Base-by-base conservation (phyloP, 2,888 invertebrate species). In the Idaea dimidiata region DNA sequence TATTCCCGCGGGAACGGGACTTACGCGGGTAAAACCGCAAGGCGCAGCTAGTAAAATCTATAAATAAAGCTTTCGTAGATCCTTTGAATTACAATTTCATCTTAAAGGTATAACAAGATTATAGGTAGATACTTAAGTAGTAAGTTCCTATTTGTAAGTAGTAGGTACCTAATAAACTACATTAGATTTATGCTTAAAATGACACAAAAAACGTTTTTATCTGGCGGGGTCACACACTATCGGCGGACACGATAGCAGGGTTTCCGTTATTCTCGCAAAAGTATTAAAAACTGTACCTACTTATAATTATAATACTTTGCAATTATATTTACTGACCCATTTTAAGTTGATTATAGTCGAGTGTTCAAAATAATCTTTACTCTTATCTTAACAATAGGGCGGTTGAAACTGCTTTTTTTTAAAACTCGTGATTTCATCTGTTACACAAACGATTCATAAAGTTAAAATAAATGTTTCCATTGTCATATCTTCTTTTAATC, bases 241-340 rank as follows among this genome's bases (percentile, higher is more conserved):
- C 79, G 73, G 77, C 86, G 83, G 84, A 82, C 82, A 78, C 77
- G 80, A 84, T 81, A 78, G 68, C 72, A 16, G 59, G 59, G 84
- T 82, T 88, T 88, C 88, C 88, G 88, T 79, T 77, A 72, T 62
- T 63, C 72, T 67, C 66, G 71, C 69, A 62, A 66, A 67, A 65
- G 67, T 43, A 43, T 69, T 70, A 71, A 72, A 65, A 69, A 72
- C 70, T 17, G 16, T 17, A 17, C 54, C 32, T 56, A n/a, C 16
- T 57, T 18, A 56, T 57, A 18, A 53, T 17, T n/a, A 32, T 16
- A 32, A 43, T 33, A 17, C 43, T 59, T 43, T 43, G 43, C 6
- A 43, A 43, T 43, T 43, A 71, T 66, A 69, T 60, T 64, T 65
- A 57, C 57, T 79, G 79, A 78, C 82, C 81, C 66, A 77, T 63